These are phyloP conservation scores for Callipepla californica DNA, from an alignment of 2,113 vertebrate genomes.

Conservation along the genomic window DNA sequence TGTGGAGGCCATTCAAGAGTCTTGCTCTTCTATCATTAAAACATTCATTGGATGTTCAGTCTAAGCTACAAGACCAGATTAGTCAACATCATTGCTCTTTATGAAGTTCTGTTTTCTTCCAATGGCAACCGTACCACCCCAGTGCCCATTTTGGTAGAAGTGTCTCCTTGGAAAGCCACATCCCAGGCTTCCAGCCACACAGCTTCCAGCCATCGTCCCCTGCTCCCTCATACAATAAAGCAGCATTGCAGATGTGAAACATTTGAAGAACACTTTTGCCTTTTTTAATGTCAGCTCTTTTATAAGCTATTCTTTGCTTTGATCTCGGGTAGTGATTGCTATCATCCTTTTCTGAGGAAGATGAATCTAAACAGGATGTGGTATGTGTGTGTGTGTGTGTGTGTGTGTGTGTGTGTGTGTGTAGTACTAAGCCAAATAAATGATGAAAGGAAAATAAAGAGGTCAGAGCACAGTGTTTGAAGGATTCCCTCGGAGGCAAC, in stretches of 20 bases:
- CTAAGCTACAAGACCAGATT: not conserved
- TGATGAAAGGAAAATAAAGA: conserved; percentile 15
- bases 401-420: too few species aligned
- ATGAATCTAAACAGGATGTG: not conserved
- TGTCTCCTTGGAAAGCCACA: not conserved
- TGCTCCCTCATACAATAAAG: not conserved
- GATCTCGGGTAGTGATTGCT: not conserved
- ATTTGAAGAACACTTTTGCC: not conserved
- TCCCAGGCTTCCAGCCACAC: not conserved
- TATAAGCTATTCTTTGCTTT: not conserved
- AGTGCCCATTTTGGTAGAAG: not conserved
- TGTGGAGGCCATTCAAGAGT: not conserved
- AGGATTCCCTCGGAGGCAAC: conserved; percentile 13
- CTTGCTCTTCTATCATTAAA: not conserved
- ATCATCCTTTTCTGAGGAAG: not conserved
- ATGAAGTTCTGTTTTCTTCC: not conserved
- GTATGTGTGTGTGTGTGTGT: not conserved
- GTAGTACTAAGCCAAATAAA: not conserved
- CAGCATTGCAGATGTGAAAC: not conserved
- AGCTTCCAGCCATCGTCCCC: not conserved
- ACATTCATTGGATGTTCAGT: not conserved
- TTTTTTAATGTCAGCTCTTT: not conserved
- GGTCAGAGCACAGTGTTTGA: not conserved
- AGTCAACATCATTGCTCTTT: not conserved
- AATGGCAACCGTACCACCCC: rapidly evolving